phyloP scores from a whole-genome alignment of 2,113 vertebrate species.

The Mionectes macconnelli region DNA sequence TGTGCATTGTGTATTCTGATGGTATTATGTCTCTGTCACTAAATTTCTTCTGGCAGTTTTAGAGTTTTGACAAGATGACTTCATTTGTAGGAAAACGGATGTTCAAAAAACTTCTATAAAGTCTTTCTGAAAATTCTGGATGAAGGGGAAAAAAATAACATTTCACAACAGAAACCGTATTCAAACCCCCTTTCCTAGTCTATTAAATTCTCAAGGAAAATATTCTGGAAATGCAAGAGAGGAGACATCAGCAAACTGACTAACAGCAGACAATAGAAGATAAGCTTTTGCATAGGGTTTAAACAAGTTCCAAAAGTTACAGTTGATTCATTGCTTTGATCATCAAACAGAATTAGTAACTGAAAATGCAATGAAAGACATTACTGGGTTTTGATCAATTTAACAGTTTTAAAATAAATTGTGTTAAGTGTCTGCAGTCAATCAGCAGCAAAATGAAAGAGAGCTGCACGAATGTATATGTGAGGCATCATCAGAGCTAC shows the following conservation, averaged over 20 bases:
- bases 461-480: background rate
- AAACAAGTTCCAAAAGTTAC: background rate
- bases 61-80: background rate
- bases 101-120: background rate
- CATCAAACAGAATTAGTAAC: background rate
- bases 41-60: background rate
- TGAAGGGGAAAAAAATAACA: accelerated
- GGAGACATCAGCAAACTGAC: background rate
- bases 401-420: conserved; percentile 8
- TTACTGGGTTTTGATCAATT: background rate
- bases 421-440: background rate
- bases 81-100: background rate
- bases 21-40: background rate
- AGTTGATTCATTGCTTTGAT: background rate
- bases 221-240: background rate
- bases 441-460: conserved; percentile 14
- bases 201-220: background rate
- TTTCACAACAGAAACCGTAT: background rate
- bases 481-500: background rate
- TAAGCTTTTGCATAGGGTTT: background rate
- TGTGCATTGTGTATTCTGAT: background rate
- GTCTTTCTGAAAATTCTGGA: background rate
- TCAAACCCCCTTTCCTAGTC: background rate
- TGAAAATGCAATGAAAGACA: background rate
- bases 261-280: background rate